phyloP scores from a whole-genome alignment of 2,797 vertebrate species.

The Liparis tanakae region DNA sequence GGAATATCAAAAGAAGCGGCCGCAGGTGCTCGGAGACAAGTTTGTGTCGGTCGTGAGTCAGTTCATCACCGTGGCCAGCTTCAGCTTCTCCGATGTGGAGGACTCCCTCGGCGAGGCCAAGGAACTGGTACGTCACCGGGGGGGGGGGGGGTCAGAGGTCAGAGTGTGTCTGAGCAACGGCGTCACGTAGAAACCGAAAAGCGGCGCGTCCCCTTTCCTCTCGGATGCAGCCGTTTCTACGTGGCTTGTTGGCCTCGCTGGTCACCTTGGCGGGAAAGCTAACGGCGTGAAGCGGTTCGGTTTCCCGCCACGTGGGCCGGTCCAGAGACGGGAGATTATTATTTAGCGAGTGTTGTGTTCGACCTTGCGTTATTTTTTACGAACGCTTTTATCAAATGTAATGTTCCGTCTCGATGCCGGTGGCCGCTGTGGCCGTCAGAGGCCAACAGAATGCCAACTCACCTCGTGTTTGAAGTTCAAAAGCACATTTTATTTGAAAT shows the following conservation, averaged over 20 bases:
- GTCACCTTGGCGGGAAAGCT: slow-evolving; percentile 52
- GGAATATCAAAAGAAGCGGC: slow-evolving; percentile 92
- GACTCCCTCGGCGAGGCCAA: slow-evolving; percentile 95
- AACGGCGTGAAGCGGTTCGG: slow-evolving; percentile 48
- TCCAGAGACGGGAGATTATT: slow-evolving; percentile 28
- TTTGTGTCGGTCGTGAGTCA: slow-evolving; percentile 98
- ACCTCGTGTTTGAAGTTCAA: too few relatives aligned
- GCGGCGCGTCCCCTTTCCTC: slow-evolving; percentile 48
- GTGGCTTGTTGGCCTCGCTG: slow-evolving; percentile 45
- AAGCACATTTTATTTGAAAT: background rate
- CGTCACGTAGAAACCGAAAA: slow-evolving; percentile 28
- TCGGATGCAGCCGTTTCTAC: slow-evolving; percentile 56
- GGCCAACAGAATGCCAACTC: background rate
- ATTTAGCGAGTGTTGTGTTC: slow-evolving; percentile 24
- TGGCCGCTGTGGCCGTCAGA: background rate
- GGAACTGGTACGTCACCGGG: slow-evolving; percentile 88
- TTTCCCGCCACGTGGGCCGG: slow-evolving; percentile 57
- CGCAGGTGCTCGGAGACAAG: slow-evolving; percentile 91
- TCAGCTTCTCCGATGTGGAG: slow-evolving; percentile 98
- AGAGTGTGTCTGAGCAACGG: background rate
- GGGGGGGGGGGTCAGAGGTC: too few relatives aligned
- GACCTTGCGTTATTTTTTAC: background rate
- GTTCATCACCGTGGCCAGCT: slow-evolving; percentile 97
- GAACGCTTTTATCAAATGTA: background rate
- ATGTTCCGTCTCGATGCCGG: background rate